These are phyloP conservation scores for Dasypolia templi DNA, from an alignment of 2,888 invertebrate genomes.

Conservation along the genomic window DNA sequence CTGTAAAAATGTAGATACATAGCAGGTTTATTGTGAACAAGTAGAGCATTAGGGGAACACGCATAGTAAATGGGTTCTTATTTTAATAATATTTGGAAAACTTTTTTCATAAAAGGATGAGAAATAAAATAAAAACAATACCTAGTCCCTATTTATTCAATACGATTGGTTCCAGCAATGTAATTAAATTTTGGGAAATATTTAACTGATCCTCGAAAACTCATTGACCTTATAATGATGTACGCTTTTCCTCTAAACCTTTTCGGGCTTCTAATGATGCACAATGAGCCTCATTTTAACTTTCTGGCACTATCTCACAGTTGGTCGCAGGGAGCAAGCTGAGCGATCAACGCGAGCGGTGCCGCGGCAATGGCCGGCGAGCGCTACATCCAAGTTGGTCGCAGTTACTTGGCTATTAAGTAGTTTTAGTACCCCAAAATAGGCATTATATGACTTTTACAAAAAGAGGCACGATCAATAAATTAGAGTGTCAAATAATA, in stretches of 20 bases:
- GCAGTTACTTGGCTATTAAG: background rate
- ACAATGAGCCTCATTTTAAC: background rate
- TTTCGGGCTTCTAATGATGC: background rate
- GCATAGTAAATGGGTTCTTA: background rate
- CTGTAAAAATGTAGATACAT: constrained; percentile 36
- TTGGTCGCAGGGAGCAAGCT: background rate
- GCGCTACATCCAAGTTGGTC: background rate
- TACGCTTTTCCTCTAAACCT: background rate
- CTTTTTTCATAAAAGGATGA: background rate
- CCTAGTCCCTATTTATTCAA: background rate
- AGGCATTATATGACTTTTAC: background rate
- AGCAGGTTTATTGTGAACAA: constrained; percentile 41
- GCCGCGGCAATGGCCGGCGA: no score
- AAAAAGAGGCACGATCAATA: background rate
- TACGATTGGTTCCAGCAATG: background rate
- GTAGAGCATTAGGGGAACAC: constrained; percentile 17
- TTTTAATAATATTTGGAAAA: constrained; percentile 1
- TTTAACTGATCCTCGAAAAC: background rate
- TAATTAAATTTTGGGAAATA: background rate
- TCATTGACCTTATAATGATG: no score
- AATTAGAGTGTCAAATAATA: background rate
- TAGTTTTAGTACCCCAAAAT: background rate
- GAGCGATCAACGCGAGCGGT: no score
- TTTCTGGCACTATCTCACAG: background rate
- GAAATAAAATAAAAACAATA: background rate